These are phyloP conservation scores for Meloidogyne floridensis DNA, from an alignment of 1,140 invertebrate species.

Conservation along the genomic window DNA sequence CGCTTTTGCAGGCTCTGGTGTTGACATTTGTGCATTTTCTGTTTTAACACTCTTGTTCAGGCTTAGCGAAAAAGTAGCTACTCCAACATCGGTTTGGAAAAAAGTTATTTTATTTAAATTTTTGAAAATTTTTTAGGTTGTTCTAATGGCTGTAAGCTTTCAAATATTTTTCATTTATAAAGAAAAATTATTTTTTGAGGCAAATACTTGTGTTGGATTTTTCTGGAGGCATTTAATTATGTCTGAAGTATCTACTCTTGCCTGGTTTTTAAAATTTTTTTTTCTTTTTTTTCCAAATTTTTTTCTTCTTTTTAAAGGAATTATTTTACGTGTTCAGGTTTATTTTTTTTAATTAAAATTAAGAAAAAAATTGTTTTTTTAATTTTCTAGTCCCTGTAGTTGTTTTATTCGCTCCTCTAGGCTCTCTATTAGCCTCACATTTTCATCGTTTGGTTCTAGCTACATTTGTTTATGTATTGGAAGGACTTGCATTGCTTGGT, in stretches of 20 bases:
- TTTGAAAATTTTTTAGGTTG: constrained; percentile 3
- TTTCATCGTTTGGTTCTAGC: constrained; percentile 47
- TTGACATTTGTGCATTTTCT: constrained; percentile 63
- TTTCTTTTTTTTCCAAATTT: constrained; percentile 47
- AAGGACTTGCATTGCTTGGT: constrained; percentile 33
- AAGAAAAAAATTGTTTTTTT: background rate
- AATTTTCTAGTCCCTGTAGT: constrained; percentile 34
- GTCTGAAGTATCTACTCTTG: constrained; percentile 39
- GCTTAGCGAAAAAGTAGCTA: constrained; percentile 55
- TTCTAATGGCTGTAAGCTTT: constrained; percentile 31
- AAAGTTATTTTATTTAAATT: background rate
- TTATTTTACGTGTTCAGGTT: background rate
- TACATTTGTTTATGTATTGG: constrained; percentile 41
- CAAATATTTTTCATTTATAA: background rate
- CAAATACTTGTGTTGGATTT: constrained; percentile 50
- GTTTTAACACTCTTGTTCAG: constrained; percentile 61
- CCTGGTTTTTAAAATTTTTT: constrained; percentile 39
- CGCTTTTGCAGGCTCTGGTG: constrained; percentile 56
- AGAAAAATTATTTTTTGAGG: background rate
- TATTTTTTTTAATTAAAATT: background rate
- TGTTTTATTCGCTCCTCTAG: constrained; percentile 41
- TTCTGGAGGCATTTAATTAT: constrained; percentile 57
- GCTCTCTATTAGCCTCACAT: constrained; percentile 43
- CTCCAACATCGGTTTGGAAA: constrained; percentile 46
- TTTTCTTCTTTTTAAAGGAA: constrained; percentile 14